Percentiles rank a stretch among this genome's conserved stretches.
Conservation (phyloP, 2,888 invertebrate species). For the Bibio marci region DNA sequence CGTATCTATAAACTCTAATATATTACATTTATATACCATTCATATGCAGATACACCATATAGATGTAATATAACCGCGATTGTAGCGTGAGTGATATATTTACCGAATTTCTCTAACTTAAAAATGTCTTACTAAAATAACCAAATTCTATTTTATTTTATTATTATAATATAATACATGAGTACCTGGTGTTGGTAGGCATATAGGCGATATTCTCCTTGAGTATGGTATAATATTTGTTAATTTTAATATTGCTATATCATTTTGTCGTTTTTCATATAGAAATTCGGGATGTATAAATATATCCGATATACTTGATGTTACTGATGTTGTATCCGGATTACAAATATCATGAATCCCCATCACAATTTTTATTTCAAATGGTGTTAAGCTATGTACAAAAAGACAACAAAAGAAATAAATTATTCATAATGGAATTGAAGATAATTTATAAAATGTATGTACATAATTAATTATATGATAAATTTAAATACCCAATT, state of each 20-base stretch:
- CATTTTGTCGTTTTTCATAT: constrained; percentile 30
- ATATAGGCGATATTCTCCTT: constrained; percentile 35
- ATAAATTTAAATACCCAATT: constrained; percentile 25
- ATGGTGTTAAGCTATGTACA: constrained; percentile 24
- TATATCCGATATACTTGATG: constrained; percentile 32
- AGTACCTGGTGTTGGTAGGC: constrained; percentile 37
- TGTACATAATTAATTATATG: neutral
- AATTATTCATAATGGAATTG: neutral
- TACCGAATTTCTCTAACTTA: too few relatives aligned
- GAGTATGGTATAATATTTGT: constrained; percentile 33
- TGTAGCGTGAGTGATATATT: too few relatives aligned
- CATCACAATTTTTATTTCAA: constrained; percentile 33
- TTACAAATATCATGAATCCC: constrained; percentile 37
- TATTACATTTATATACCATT: too few relatives aligned
- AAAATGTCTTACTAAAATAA: too few relatives aligned
- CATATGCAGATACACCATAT: too few relatives aligned
- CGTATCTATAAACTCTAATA: too few relatives aligned
- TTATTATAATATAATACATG: too few relatives aligned
- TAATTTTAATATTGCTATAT: constrained; percentile 37
- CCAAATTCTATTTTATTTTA: too few relatives aligned
- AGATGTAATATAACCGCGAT: too few relatives aligned
- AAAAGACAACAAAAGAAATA: too few relatives aligned
- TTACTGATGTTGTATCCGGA: constrained; percentile 31
- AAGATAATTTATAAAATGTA: neutral
- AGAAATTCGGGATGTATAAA: constrained; percentile 34